Conservation (phyloP, 1,140 invertebrate genomes). For the Chrysomallon squamiferum region DNA sequence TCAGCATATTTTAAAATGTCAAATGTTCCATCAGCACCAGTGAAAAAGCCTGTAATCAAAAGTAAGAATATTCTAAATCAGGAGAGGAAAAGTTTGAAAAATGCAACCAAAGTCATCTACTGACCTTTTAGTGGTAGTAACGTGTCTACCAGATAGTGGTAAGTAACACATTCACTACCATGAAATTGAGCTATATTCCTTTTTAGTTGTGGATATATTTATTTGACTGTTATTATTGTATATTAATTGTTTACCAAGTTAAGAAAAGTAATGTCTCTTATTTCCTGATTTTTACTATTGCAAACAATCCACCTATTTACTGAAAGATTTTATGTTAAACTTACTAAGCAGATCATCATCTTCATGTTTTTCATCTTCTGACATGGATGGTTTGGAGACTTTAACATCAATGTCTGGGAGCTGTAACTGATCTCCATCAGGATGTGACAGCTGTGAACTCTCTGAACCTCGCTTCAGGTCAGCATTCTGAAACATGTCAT, state of each 20-base stretch:
- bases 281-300: too few species aligned
- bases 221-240: too few species aligned
- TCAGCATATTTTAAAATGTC: constrained; percentile 94
- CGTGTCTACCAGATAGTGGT: too few species aligned
- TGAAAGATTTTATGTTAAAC: neutral
- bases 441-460: neutral
- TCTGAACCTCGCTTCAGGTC: neutral
- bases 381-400: constrained; percentile 32
- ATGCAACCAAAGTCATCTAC: neutral
- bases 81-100: neutral
- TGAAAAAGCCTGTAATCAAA: constrained; percentile 15
- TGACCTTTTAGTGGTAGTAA: too few species aligned
- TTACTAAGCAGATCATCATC: constrained; percentile 51
- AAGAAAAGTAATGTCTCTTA: too few species aligned
- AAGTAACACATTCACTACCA: too few species aligned
- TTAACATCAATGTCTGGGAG: constrained; percentile 19
- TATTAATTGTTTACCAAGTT: too few species aligned
- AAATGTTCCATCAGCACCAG: constrained; percentile 86
- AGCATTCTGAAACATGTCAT: constrained; percentile 1
- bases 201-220: too few species aligned
- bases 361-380: constrained; percentile 53
- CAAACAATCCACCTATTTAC: too few species aligned
- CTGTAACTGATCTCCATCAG: constrained; percentile 6
- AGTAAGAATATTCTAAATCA: too few species aligned
- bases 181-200: too few species aligned